Conservation (phyloP, 2,113 vertebrate genomes). For the Turnix velox region DNA sequence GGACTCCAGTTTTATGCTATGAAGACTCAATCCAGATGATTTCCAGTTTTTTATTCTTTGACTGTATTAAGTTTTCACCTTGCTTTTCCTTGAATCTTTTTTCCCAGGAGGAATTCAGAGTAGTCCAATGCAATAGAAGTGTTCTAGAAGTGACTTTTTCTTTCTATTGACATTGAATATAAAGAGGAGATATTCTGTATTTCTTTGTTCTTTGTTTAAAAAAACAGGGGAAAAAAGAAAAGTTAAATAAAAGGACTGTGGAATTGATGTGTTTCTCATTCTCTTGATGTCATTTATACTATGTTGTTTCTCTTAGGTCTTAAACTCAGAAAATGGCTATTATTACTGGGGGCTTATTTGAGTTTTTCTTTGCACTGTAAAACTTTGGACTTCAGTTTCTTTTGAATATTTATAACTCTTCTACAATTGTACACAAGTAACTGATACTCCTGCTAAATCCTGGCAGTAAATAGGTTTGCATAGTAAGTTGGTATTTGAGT, state of each 20-base stretch:
- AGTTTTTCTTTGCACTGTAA: background rate
- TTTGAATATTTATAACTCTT: background rate
- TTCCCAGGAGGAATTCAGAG: background rate
- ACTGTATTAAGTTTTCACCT: background rate
- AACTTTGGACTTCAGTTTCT: background rate
- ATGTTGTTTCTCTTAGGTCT: background rate
- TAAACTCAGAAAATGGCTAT: background rate
- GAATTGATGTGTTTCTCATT: background rate
- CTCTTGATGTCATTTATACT: background rate
- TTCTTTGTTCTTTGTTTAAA: background rate
- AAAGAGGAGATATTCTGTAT: background rate
- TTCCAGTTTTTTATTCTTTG: background rate
- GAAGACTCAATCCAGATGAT: background rate
- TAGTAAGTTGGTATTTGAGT: background rate
- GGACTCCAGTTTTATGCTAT: background rate
- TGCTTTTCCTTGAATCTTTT: background rate
- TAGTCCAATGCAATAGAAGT: background rate
- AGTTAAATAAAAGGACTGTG: background rate
- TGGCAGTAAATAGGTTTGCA: background rate
- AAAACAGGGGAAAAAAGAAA: background rate
- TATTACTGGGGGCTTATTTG: background rate
- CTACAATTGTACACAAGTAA: background rate
- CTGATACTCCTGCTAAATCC: background rate
- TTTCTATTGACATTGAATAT: background rate
- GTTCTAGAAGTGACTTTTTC: background rate